phyloP scores from a whole-genome alignment of 2,113 vertebrate species.

The Ailuropoda melanoleuca region DNA sequence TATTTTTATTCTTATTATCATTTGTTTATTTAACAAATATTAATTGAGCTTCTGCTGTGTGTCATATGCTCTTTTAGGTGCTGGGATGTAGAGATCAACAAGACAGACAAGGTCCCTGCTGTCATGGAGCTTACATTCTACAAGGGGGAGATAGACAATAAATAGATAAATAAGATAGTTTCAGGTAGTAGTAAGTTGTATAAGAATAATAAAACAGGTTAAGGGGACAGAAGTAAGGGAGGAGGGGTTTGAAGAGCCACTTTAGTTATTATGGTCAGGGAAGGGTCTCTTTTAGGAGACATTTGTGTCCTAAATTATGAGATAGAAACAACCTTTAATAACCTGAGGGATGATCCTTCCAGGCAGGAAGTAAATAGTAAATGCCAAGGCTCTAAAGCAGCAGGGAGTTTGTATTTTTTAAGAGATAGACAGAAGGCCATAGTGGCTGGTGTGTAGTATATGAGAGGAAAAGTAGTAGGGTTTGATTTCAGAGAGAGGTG shows the following conservation, averaged over 20 bases:
- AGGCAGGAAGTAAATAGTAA: conserved; percentile 1
- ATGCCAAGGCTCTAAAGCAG: not conserved
- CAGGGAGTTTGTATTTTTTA: not conserved
- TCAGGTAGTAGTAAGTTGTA: conserved; percentile 15
- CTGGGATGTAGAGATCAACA: not conserved
- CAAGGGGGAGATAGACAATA: conserved; percentile 27
- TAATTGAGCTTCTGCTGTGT: conserved; percentile 21
- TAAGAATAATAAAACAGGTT: not conserved
- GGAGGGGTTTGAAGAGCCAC: not conserved
- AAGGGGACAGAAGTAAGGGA: not conserved
- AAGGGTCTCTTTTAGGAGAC: not conserved
- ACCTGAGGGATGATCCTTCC: not conserved
- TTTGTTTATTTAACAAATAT: conserved; percentile 37
- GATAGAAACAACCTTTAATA: conserved; percentile 21
- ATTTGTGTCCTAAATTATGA: conserved; percentile 12
- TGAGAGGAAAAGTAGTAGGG: not conserved
- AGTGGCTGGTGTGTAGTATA: not conserved
- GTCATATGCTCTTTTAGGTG: not conserved
- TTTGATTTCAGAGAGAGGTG: not conserved
- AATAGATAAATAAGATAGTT: conserved; percentile 20
- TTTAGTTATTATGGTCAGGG: conserved; percentile 25
- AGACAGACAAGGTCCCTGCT: not conserved
- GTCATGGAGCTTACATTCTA: conserved; percentile 12
- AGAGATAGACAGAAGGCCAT: not conserved
- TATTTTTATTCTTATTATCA: conserved; percentile 13